Percentiles rank a stretch among this genome's conserved stretches.
These are phyloP conservation scores for Melanaphis sacchari DNA, from an alignment of 1,140 invertebrate genomes.

Conservation along the genomic window DNA sequence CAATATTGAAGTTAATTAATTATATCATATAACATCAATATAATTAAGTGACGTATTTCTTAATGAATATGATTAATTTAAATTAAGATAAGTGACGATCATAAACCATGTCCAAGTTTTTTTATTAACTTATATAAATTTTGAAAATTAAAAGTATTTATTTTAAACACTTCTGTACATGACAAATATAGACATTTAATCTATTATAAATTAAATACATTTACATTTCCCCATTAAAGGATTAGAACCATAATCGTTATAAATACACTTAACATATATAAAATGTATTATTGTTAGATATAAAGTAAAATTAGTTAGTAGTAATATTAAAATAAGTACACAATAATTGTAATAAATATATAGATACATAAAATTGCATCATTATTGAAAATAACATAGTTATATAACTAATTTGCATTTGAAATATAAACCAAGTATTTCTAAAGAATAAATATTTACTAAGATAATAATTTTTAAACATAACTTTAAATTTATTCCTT, in stretches of 20 bases:
- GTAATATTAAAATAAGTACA: too few relatives aligned
- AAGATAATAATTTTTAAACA: neutral
- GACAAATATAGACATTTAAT: neutral
- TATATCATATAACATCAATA: neutral
- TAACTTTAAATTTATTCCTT: neutral
- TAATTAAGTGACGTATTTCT: neutral
- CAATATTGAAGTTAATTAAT: neutral
- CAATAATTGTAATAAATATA: neutral
- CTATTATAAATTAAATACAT: neutral
- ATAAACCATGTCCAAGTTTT: neutral
- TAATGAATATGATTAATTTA: neutral
- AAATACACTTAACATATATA: neutral
- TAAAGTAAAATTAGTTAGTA: too few relatives aligned
- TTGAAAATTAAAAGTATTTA: too few relatives aligned
- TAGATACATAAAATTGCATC: neutral
- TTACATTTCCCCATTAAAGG: neutral
- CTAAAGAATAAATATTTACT: neutral
- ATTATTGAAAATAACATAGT: neutral
- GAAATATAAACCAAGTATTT: neutral
- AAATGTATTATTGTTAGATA: too few relatives aligned
- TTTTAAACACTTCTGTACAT: neutral
- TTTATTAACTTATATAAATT: too few relatives aligned
- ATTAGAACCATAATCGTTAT: neutral
- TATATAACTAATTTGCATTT: neutral
- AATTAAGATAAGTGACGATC: neutral